A percentile compares a stretch with the other conserved stretches of the same genome.
These are phyloP conservation scores for Tethya wilhelma DNA, from an alignment of 37 sponge, comb jelly and placozoan genomes.

Conservation along the genomic window DNA sequence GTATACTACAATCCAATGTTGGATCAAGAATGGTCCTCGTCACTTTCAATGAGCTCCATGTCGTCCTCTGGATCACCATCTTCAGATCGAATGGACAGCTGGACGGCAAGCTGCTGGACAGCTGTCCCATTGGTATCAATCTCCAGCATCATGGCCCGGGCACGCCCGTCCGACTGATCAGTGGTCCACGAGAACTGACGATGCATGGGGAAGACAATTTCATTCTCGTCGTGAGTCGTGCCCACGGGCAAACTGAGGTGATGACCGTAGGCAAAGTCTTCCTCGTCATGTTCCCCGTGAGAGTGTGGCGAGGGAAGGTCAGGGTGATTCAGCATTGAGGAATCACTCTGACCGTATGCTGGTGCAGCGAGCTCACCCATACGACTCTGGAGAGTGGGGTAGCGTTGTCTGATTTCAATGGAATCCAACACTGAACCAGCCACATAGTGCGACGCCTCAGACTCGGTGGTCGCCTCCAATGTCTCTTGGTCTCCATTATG, in stretches of 20 bases:
- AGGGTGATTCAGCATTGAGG: too few species aligned
- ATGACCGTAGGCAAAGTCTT: conserved; percentile 8
- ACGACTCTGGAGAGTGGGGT: neutral
- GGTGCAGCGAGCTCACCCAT: neutral
- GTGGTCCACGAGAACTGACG: conserved; percentile 14
- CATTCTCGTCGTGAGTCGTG: neutral
- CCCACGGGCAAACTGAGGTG: conserved; percentile 18
- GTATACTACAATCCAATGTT: too few species aligned
- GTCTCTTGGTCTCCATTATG: too few species aligned
- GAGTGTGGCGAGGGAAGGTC: neutral
- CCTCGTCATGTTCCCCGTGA: neutral
- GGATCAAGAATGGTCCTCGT: too few species aligned
- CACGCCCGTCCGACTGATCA: too few species aligned
- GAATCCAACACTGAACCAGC: neutral
- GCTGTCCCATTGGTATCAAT: too few species aligned
- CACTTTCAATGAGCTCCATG: too few species aligned
- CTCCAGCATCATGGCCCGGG: too few species aligned
- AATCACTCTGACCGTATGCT: conserved; percentile 23
- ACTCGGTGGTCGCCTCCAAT: neutral
- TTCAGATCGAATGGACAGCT: too few species aligned
- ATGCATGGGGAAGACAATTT: conserved; percentile 5
- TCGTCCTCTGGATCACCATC: too few species aligned
- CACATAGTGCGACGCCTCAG: neutral
- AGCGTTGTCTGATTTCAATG: neutral
- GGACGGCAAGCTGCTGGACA: too few species aligned